These are phyloP conservation scores for Doryteuthis pealeii DNA, from an alignment of 1,140 invertebrate genomes.

Conservation along the genomic window DNA sequence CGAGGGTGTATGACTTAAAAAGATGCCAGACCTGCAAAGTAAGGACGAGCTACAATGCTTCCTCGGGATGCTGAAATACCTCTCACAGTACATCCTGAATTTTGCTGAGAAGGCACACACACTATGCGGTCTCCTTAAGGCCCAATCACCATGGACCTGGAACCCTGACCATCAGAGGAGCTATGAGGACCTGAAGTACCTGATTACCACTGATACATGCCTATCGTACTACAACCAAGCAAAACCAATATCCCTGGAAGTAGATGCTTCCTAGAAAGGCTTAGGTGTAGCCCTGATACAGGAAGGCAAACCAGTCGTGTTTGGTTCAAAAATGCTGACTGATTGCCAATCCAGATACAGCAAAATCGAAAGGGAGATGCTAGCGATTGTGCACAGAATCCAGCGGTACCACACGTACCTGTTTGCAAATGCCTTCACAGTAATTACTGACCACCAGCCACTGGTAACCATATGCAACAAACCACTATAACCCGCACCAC, in stretches of 20 bases:
- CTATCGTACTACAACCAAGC: slow-evolving; percentile 22
- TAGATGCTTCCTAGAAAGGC: slow-evolving; percentile 40
- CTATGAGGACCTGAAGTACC: slow-evolving; percentile 19
- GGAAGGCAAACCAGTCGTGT: slow-evolving; percentile 31
- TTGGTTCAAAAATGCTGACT: slow-evolving; percentile 57
- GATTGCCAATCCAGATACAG: slow-evolving; percentile 57
- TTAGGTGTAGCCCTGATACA: slow-evolving; percentile 60
- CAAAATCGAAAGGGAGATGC: slow-evolving; percentile 61
- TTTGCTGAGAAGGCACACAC: slow-evolving; percentile 6
- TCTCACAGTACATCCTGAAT: slow-evolving; percentile 21
- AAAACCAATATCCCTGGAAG: slow-evolving; percentile 15
- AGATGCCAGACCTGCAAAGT: slow-evolving; percentile 43
- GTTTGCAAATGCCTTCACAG: slow-evolving; percentile 43
- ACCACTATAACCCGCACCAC: no score
- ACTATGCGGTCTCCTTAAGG: slow-evolving; percentile 26
- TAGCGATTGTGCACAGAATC: slow-evolving; percentile 60
- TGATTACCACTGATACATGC: slow-evolving; percentile 5
- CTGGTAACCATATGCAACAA: slow-evolving; percentile 13
- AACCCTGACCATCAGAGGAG: slow-evolving; percentile 1
- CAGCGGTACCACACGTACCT: slow-evolving; percentile 57
- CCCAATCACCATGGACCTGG: slow-evolving; percentile 21
- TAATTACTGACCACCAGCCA: slow-evolving; percentile 27
- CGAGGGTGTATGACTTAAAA: slow-evolving; percentile 50
- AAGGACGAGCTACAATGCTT: slow-evolving; percentile 29
- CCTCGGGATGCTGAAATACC: slow-evolving; percentile 31